phyloP scores from a whole-genome alignment of 2,797 vertebrate genomes.

The Limosa lapponica region DNA sequence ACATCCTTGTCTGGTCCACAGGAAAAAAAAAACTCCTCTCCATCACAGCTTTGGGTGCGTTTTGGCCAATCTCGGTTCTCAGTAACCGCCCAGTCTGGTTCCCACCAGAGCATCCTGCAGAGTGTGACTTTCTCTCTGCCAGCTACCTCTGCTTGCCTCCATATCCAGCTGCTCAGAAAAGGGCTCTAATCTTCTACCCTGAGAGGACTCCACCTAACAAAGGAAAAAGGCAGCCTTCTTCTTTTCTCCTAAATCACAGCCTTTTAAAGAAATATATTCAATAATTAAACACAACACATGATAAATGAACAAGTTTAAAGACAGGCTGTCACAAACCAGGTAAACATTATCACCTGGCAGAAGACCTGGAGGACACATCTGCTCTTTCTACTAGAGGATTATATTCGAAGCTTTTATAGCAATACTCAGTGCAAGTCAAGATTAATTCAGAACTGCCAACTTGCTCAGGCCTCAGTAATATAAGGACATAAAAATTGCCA shows the following conservation, averaged over 20 bases:
- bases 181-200: not conserved
- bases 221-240: not conserved
- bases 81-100: not conserved
- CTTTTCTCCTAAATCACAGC: not conserved
- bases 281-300: not conserved
- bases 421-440: not conserved
- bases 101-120: not conserved
- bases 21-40: not conserved
- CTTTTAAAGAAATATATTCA: not conserved
- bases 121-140: not conserved
- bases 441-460: not conserved
- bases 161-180: not conserved
- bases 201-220: not conserved
- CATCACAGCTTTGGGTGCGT: not conserved
- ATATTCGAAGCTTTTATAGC: not conserved
- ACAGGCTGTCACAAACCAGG: not conserved
- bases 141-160: not conserved
- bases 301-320: not conserved
- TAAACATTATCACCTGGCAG: not conserved
- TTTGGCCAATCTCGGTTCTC: not conserved
- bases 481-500: not conserved
- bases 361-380: not conserved
- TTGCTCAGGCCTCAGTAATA: not conserved
- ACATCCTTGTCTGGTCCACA: not conserved
- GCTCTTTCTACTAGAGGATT: not conserved